Evolutionary conservation across 2,797 vertebrate genomes (phyloP).

Genomic region (Argya squamiceps): DNA sequence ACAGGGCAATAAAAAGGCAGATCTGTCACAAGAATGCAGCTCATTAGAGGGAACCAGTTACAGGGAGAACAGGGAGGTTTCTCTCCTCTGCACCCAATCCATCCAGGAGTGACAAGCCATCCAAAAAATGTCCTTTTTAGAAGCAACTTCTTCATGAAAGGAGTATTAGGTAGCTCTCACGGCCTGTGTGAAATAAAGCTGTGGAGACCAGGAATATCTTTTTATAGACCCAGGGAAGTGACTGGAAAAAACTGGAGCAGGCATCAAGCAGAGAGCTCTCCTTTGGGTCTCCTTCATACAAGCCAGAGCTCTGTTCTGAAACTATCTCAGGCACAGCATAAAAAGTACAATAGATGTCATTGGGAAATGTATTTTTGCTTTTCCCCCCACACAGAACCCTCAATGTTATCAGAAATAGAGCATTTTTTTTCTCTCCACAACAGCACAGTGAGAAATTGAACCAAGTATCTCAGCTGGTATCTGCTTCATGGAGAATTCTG

Average conservation of each 20-base stretch:
- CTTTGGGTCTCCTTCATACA: neutral
- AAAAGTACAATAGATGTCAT: neutral
- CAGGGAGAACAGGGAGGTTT: neutral
- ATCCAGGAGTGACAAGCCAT: neutral
- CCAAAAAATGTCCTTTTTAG: neutral
- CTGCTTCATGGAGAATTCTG: neutral
- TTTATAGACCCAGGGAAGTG: neutral
- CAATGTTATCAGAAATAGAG: neutral
- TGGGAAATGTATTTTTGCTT: neutral
- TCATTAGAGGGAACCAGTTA: neutral
- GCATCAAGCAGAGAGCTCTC: neutral
- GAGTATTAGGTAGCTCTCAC: neutral
- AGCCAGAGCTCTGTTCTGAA: neutral
- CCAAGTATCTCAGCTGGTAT: neutral
- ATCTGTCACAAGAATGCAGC: neutral
- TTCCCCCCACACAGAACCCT: neutral
- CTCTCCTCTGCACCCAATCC: neutral
- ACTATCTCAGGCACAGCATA: neutral
- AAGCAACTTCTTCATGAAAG: neutral
- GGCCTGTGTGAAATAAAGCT: neutral
- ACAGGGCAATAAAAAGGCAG: neutral
- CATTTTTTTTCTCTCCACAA: neutral
- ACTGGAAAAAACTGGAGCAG: neutral
- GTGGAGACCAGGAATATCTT: neutral
- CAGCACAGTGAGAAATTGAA: neutral